Conservation (phyloP, 2,888 invertebrate species). For the Protodeltote pygarga region DNA sequence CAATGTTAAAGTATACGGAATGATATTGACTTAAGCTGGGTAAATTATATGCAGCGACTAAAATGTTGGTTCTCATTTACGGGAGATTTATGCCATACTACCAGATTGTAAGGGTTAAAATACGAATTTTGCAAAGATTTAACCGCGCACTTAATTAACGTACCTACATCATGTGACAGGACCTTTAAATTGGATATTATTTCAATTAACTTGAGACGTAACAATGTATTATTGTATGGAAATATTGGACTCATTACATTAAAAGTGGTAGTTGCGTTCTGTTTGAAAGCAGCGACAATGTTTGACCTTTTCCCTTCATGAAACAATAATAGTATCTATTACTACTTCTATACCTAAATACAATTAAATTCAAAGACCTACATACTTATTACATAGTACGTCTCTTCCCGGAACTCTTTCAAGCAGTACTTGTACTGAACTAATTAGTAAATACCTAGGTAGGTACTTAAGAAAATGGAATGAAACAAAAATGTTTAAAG, state of each 20-base stretch:
- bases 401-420: constrained; percentile 38
- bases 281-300: constrained; percentile 64
- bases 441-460: not conserved
- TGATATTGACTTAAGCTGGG: not conserved
- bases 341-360: constrained; percentile 41
- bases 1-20: too few relatives aligned
- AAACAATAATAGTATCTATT: constrained; percentile 50
- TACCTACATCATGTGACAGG: constrained; percentile 51
- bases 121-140: constrained; percentile 30
- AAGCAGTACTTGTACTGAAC: constrained; percentile 1
- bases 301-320: constrained; percentile 69
- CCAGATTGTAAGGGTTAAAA: constrained; percentile 22
- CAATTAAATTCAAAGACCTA: constrained; percentile 40
- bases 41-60: constrained; percentile 13
- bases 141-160: constrained; percentile 42
- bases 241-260: constrained; percentile 78
- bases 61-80: constrained; percentile 25
- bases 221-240: constrained; percentile 83
- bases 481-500: constrained; percentile 22
- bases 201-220: constrained; percentile 75
- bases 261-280: constrained; percentile 61
- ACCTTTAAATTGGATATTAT: constrained; percentile 62
- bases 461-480: not conserved
- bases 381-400: constrained; percentile 15
- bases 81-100: constrained; percentile 19